phyloP scores from a whole-genome alignment of 1,140 invertebrate species.

The Bombus sibiricus region DNA sequence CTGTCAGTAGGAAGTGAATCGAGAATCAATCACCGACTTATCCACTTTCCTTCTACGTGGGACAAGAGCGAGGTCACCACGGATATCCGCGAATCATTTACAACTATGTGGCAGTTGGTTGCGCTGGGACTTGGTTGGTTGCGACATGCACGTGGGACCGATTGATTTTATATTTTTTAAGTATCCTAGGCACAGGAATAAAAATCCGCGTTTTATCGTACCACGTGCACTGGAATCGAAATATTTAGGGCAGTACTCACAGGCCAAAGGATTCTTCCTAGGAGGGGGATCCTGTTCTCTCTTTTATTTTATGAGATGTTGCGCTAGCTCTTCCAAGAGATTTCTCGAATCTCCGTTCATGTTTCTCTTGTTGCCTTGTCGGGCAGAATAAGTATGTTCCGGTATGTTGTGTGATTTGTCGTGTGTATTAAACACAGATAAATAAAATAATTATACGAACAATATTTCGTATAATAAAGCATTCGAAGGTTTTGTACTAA shows the following conservation, averaged over 20 bases:
- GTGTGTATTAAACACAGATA: background rate
- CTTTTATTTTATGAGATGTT: background rate
- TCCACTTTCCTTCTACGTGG: too few relatives aligned
- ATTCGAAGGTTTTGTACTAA: background rate
- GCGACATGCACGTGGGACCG: background rate
- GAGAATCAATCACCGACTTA: background rate
- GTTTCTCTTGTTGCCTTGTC: background rate
- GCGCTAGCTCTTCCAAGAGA: background rate
- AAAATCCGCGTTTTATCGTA: constrained; percentile 25
- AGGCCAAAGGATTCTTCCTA: too few relatives aligned
- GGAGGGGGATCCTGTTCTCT: background rate
- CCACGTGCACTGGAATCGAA: background rate
- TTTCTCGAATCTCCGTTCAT: background rate
- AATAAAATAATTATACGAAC: background rate
- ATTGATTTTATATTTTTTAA: constrained; percentile 45
- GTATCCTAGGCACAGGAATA: background rate
- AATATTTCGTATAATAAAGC: background rate
- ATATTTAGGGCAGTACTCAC: background rate
- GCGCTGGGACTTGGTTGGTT: background rate
- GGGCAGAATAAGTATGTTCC: background rate
- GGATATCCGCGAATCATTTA: constrained; percentile 2
- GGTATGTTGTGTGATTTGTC: background rate
- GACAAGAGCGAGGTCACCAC: background rate
- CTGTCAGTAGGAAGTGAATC: background rate
- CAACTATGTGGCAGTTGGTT: background rate